Percentiles rank a stretch among this genome's conserved stretches.
phyloP scores from a whole-genome alignment of 2,113 vertebrate genomes.

The Vidua chalybeata region DNA sequence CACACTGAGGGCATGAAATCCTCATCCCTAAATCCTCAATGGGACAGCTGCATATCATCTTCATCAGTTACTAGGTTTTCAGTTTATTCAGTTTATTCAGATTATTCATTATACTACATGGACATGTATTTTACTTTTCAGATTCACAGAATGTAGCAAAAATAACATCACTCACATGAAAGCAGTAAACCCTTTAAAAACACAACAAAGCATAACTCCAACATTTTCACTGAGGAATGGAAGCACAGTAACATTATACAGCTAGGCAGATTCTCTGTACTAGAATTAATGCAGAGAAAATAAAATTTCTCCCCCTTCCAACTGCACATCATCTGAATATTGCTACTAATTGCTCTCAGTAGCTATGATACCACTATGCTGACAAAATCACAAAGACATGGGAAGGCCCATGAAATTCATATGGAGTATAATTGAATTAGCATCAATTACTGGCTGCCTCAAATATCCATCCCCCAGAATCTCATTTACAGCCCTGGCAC shows the following conservation, averaged over 20 bases:
- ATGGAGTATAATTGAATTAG: not conserved
- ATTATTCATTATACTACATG: not conserved
- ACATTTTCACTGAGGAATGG: not conserved
- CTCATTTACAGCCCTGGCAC: not conserved
- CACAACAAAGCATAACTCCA: not conserved
- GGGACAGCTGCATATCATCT: not conserved
- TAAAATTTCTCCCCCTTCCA: not conserved
- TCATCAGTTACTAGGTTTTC: not conserved
- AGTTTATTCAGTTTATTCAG: not conserved
- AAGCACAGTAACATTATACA: not conserved
- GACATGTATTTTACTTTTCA: not conserved
- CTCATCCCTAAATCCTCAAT: not conserved
- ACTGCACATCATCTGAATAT: not conserved
- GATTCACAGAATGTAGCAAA: not conserved
- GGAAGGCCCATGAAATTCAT: not conserved
- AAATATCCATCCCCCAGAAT: not conserved
- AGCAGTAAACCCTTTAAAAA: not conserved
- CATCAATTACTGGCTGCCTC: not conserved
- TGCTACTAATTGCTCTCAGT: not conserved
- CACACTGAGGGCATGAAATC: not conserved
- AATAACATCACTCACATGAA: not conserved
- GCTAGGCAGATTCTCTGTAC: not conserved
- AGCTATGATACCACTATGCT: not conserved
- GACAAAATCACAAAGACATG: not conserved
- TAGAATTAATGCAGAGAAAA: not conserved